Percentiles rank a stretch among this genome's conserved stretches.
These are phyloP conservation scores for Dicycla oo DNA, from an alignment of 2,888 invertebrate genomes.

Conservation along the genomic window DNA sequence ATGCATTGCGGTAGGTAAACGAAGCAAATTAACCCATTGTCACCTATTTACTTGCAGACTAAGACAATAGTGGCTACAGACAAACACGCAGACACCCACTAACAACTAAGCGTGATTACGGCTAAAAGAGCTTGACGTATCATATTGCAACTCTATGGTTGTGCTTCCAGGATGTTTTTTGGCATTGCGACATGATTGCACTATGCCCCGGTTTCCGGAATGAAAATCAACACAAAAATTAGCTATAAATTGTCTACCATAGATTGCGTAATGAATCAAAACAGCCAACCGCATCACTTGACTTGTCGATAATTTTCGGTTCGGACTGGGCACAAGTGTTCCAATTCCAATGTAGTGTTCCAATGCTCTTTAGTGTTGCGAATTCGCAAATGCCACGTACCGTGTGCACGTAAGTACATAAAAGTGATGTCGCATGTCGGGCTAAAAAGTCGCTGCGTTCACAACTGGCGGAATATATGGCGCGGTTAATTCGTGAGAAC, in stretches of 20 bases:
- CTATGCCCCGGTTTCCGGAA: no score
- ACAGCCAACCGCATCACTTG: no score
- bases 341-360: no score
- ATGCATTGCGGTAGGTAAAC: conserved; percentile 25
- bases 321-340: no score
- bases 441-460: conserved; percentile 36
- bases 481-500: conserved; percentile 30
- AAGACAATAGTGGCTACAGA: conserved; percentile 26
- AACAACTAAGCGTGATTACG: background rate
- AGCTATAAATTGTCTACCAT: no score
- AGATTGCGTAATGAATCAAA: no score
- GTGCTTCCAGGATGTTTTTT: no score
- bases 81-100: background rate
- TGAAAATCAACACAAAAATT: no score
- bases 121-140: background rate
- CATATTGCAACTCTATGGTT: background rate
- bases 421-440: conserved; percentile 7
- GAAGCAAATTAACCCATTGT: conserved; percentile 45
- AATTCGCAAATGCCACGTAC: background rate
- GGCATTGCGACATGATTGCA: no score
- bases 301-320: no score
- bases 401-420: background rate
- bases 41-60: conserved; percentile 35
- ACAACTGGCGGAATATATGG: conserved; percentile 22
- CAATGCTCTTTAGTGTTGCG: background rate